These are phyloP conservation scores for Clostera curtula DNA, from an alignment of 2,888 invertebrate genomes.

Conservation along the genomic window DNA sequence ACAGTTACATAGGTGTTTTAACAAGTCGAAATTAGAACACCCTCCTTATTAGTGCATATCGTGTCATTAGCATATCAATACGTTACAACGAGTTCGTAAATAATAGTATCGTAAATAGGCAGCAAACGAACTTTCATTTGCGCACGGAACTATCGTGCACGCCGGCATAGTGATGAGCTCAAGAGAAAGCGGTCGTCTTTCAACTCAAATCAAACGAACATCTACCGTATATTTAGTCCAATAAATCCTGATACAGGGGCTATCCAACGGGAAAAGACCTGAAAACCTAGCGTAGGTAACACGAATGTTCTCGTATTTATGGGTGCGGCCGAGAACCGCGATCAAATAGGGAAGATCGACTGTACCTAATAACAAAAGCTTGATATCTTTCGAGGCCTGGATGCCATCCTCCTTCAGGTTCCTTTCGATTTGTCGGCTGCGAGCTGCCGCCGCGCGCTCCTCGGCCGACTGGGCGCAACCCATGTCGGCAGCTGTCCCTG, in stretches of 20 bases:
- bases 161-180: constrained; percentile 53
- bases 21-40: no score
- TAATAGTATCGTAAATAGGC: constrained; percentile 33
- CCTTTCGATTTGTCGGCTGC: constrained; percentile 98
- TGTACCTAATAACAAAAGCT: constrained; percentile 96
- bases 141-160: constrained; percentile 48
- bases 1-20: no score
- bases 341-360: constrained; percentile 19
- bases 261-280: constrained; percentile 9
- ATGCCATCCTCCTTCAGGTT: constrained; percentile 98
- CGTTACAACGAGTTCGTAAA: constrained; percentile 17
- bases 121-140: constrained; percentile 52
- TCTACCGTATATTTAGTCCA: constrained; percentile 4
- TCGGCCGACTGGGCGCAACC: constrained; percentile 99
- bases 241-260: constrained; percentile 12
- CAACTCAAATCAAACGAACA: constrained; percentile 11
- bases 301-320: constrained; percentile 28
- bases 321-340: constrained; percentile 53
- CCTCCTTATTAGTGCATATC: no score
- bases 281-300: constrained; percentile 12
- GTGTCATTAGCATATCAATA: constrained; percentile 16
- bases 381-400: constrained; percentile 99
- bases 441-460: constrained; percentile 98
- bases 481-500: constrained; percentile 81
- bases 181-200: constrained; percentile 45